Evolutionary conservation across 2,113 vertebrate species (phyloP), one percentile per base, ranked within the genome.

Genomic region (Lophotis ruficrista): DNA sequence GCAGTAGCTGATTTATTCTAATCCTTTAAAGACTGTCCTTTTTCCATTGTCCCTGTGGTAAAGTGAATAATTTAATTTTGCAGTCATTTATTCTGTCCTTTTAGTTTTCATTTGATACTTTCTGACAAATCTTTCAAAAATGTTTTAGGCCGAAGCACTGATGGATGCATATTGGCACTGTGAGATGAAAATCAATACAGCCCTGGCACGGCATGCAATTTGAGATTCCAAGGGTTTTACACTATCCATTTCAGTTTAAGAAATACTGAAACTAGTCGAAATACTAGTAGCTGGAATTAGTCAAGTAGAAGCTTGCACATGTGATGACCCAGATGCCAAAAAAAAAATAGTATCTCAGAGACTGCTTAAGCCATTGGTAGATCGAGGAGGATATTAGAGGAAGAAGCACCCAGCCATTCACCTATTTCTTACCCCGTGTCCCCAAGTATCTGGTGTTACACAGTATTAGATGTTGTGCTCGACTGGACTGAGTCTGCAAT

Each of bases 1-100:
- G 65, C 60, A 69, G 66, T 57, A 83, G 57, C 53, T 77, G 57
- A 83, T 93, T 91, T 87, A 56, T 83, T 90, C 41, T 51, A 62
- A 79, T 76, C 61, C 65, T 83, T 84, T 71, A 87, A 84, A 65
- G 21, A n/a, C 45, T 50, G 38, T 48, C 81, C 20, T 72, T 82
- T 84, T 53, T 20, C 23, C 61, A 22, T 20, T 45, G 22, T 80
- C 87, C 77, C 31, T 15, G 15, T 69, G 73, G 84, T 93, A 96
- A 90, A 91, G 23, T 15, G 50, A 93, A 57, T 82, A 47, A 93
- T 87, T 94, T 56, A 54, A 91, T 91, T 87, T 92, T 61, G 57
- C 16, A 58, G 47, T 58, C 1, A 83, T 73, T 83, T 90, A 11
- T 76, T 94, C 68, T 45, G 9, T 70, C 83, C 41, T 81, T 83